Evolutionary conservation across 1,140 invertebrate species (phyloP).

Genomic region (Drosophila sp.): DNA sequence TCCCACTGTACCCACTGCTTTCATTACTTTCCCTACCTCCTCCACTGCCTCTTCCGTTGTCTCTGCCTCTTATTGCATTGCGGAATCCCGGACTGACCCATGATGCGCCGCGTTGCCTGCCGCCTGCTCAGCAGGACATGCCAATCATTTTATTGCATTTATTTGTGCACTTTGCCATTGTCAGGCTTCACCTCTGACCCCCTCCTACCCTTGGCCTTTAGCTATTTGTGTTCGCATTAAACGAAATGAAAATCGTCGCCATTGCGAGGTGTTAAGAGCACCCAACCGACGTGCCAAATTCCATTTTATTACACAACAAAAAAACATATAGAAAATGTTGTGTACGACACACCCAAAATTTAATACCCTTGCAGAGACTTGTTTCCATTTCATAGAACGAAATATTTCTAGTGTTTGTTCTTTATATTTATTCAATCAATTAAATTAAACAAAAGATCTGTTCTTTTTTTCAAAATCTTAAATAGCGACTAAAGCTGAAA

Average conservation of each 20-base stretch:
- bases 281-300: constrained; percentile 78
- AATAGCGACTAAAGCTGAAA: no score
- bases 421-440: no score
- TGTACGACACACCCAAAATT: background rate
- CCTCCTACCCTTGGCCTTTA: constrained; percentile 5
- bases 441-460: no score
- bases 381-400: no score
- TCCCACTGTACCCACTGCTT: constrained; percentile 14
- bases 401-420: no score
- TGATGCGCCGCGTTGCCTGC: constrained; percentile 20
- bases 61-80: constrained; percentile 3
- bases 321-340: constrained; percentile 22
- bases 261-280: constrained; percentile 70
- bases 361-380: no score
- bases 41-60: background rate
- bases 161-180: constrained; percentile 80
- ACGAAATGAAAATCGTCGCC: constrained; percentile 77
- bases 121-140: constrained; percentile 61
- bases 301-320: constrained; percentile 75
- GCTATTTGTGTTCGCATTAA: constrained; percentile 66
- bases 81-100: constrained; percentile 47
- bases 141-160: constrained; percentile 83
- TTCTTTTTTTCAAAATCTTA: no score
- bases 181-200: constrained; percentile 36
- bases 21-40: no score